Base-by-base conservation (phyloP, 92 coral and sea anemone genomes). In the Porites divaricata region DNA sequence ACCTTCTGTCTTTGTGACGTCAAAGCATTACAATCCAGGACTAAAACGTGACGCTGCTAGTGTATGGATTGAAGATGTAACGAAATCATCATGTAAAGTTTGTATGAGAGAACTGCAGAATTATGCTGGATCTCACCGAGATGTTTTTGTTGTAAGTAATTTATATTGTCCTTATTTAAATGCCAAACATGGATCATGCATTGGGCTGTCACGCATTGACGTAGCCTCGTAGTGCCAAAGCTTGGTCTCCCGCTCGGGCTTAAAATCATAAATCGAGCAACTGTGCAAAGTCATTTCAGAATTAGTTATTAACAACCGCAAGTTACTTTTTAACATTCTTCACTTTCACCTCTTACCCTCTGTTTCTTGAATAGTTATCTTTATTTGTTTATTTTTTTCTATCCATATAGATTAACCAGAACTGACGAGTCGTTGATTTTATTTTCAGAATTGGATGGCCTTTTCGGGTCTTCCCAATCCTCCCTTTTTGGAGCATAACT, bases 391-490 rank as follows among this genome's bases (percentile, higher is more conserved):
- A 81, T 49, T 68, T 86, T 67, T 90, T 90, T 76, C 17, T 74
- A 8, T 1, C 35, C 28, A n/a, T 24, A 4, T 51, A 0, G 6
- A 67, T 19, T 22, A 22, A 67, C 26, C 17, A 14, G 10, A 22
- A 21, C 21, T 26, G 28, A 35, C 5, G 45, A 5, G 45, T 35
- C 0, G 45, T 35, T 35, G 4, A 35, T 35, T 72, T 35, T 73
- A 54, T 54, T 28, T 13, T 22, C 19, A 90, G 94, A 87, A 88
- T 80, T 90, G 94, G 94, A 63, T 87, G 48, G 86, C 94, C 13
- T 92, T 92, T 71, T 92, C 86, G 65, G 52, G 67, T 56, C 87
- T 92, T 15, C 86, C 89, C 53, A 85, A 75, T 8, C 92, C 95
- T 0, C 65, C 85, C 13, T 91, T 91, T 64, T 79, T 76, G 13